Evolutionary conservation across 2,113 vertebrate genomes (phyloP).

Genomic region (Laticauda colubrina): DNA sequence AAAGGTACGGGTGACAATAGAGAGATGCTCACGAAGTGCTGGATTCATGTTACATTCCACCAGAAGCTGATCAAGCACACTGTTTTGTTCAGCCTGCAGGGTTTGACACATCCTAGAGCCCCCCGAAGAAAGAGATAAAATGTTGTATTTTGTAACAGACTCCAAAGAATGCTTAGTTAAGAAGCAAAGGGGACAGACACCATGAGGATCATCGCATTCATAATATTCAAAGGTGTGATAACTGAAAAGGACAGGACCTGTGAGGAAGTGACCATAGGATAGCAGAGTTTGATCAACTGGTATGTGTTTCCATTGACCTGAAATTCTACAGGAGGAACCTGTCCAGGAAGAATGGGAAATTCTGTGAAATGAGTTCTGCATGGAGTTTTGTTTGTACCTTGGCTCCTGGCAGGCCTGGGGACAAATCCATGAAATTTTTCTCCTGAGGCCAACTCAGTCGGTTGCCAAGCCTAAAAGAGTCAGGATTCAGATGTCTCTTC

Average conservation of each 20-base stretch:
- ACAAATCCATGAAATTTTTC: not conserved
- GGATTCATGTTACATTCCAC: constrained; percentile 66
- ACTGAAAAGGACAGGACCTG: not conserved
- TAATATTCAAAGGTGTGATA: not conserved
- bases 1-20: constrained; percentile 63
- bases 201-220: not conserved
- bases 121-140: constrained; percentile 7
- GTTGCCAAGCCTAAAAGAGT: not conserved
- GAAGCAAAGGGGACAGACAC: not conserved
- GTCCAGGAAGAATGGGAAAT: not conserved
- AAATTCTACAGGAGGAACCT: not conserved
- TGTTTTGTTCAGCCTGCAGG: constrained; percentile 58
- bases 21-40: constrained; percentile 56
- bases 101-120: constrained; percentile 64
- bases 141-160: not conserved
- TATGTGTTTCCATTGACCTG: not conserved
- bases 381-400: not conserved
- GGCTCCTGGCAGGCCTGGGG: not conserved
- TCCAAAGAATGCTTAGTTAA: not conserved
- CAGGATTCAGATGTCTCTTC: not conserved
- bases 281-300: not conserved
- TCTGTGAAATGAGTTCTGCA: not conserved
- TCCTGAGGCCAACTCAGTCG: not conserved
- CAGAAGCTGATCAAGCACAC: constrained; percentile 57
- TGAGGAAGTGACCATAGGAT: not conserved